phyloP scores from a whole-genome alignment of 2,888 invertebrate genomes.

The Molanna angustata region DNA sequence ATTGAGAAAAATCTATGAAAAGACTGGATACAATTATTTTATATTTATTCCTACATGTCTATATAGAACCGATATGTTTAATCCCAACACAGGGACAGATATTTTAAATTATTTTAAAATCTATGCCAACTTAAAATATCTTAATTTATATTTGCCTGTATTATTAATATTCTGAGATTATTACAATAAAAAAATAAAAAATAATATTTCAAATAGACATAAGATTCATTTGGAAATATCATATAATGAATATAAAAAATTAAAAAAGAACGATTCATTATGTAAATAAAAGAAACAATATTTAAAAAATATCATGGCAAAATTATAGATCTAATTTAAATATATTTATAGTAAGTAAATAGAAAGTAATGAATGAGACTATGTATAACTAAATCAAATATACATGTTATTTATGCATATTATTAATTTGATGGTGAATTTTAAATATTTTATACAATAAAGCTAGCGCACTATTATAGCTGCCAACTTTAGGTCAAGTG shows the following conservation, averaged over 20 bases:
- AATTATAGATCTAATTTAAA: conserved; percentile 17
- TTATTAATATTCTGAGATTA: too few species aligned
- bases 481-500: conserved; percentile 27
- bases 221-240: too few species aligned
- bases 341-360: conserved; percentile 17
- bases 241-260: too few species aligned
- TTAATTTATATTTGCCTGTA: too few species aligned
- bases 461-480: conserved; percentile 29
- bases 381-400: conserved; percentile 28
- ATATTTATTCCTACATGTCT: conserved; percentile 29
- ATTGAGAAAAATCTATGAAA: conserved; percentile 29
- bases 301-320: conserved; percentile 13
- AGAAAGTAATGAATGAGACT: too few species aligned
- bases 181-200: too few species aligned
- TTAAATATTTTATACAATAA: conserved; percentile 24
- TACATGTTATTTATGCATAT: conserved; percentile 15
- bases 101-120: conserved; percentile 29
- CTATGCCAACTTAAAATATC: conserved; percentile 20
- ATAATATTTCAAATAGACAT: too few species aligned
- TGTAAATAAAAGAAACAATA: conserved; percentile 15
- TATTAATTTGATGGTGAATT: conserved; percentile 21
- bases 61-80: conserved; percentile 33
- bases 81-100: conserved; percentile 30
- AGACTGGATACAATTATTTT: conserved; percentile 31
- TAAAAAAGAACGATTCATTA: too few species aligned